Percentiles rank a stretch among this genome's conserved stretches.
Evolutionary conservation across 2,888 invertebrate species (phyloP).

Genomic region (Synergus itoensis): DNA sequence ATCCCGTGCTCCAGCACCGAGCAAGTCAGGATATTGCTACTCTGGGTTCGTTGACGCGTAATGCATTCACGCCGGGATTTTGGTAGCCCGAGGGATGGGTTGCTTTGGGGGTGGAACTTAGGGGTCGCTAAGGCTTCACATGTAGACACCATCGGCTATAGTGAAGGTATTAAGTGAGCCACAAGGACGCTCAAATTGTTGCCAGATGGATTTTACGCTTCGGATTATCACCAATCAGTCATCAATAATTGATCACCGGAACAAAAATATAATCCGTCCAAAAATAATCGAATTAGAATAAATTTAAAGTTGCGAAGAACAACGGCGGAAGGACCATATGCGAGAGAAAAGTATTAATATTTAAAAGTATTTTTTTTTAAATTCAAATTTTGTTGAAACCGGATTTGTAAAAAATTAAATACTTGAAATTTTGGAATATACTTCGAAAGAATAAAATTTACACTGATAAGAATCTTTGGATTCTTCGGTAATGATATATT

Average conservation of each 20-base stretch:
- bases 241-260: background rate
- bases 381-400: no score
- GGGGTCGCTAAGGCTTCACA: conserved; percentile 16
- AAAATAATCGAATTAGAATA: background rate
- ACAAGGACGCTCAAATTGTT: conserved; percentile 56
- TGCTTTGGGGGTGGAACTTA: conserved; percentile 46
- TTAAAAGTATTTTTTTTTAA: no score
- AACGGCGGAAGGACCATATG: background rate
- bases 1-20: conserved; percentile 70
- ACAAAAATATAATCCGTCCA: background rate
- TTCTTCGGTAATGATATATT: background rate
- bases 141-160: conserved; percentile 52
- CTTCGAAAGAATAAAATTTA: no score
- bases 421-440: no score
- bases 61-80: conserved; percentile 76
- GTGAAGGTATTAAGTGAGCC: conserved; percentile 61
- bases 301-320: background rate
- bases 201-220: conserved; percentile 55
- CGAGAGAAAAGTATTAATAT: background rate
- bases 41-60: conserved; percentile 77
- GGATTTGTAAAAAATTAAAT: no score
- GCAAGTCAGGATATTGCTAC: conserved; percentile 77
- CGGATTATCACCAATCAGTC: conserved; percentile 51
- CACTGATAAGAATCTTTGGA: no score
- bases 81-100: conserved; percentile 60